Percentiles rank a stretch among this genome's conserved stretches.
Evolutionary conservation across 2,888 invertebrate species (phyloP).

Genomic region (Andrena flavipes): DNA sequence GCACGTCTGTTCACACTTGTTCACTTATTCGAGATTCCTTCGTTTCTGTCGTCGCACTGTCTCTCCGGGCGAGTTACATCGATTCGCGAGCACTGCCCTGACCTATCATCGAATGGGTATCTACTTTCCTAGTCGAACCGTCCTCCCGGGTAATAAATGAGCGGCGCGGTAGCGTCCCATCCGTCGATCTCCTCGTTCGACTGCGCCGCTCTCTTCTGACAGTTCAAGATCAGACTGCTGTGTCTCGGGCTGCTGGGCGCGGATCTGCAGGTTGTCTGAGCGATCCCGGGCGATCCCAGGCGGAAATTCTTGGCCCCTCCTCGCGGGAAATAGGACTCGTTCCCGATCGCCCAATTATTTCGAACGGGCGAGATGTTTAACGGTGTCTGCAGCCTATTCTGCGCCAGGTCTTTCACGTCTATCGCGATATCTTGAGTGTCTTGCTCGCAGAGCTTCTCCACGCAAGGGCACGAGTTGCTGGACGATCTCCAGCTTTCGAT

Average conservation of each 20-base stretch:
- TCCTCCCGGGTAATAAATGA: slow-evolving; percentile 68
- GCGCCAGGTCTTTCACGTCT: slow-evolving; percentile 22
- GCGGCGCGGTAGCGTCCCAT: slow-evolving; percentile 78
- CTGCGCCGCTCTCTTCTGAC: slow-evolving; percentile 73
- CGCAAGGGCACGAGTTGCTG: slow-evolving; percentile 91
- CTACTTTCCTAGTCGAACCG: slow-evolving; percentile 42
- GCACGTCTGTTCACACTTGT: background rate
- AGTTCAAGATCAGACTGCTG: slow-evolving; percentile 69
- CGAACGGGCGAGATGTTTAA: slow-evolving; percentile 4
- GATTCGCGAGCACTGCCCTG: background rate
- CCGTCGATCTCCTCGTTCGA: slow-evolving; percentile 80
- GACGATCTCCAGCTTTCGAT: slow-evolving; percentile 83
- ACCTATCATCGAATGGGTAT: background rate
- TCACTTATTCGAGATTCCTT: slow-evolving; percentile 2
- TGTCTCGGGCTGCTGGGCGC: slow-evolving; percentile 79
- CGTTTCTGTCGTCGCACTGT: background rate
- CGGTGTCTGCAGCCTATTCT: background rate
- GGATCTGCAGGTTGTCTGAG: slow-evolving; percentile 75
- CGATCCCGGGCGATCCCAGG: slow-evolving; percentile 57
- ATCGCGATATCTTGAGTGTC: slow-evolving; percentile 30
- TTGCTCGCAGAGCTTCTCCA: slow-evolving; percentile 86
- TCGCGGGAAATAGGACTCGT: slow-evolving; percentile 47
- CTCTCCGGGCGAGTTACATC: too few species aligned
- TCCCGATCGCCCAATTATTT: slow-evolving; percentile 45
- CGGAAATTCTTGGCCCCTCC: slow-evolving; percentile 47